phyloP scores from a whole-genome alignment of 2,888 invertebrate species.

The Dendrolimus pini region DNA sequence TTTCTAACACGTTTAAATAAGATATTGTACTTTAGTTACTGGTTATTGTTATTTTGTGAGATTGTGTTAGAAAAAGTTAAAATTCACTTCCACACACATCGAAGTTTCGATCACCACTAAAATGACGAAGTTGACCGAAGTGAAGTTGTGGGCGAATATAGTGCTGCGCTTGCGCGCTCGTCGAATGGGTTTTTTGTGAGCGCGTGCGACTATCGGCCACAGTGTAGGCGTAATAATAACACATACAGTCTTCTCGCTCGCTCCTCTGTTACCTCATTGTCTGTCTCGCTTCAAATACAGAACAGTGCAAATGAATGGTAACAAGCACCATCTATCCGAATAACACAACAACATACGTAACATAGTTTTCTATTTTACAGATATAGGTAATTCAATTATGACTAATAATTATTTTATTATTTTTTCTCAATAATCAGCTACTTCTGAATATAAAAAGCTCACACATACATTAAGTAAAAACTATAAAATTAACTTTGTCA shows the following conservation, averaged over 20 bases:
- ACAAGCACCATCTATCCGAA: not conserved
- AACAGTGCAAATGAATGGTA: not conserved
- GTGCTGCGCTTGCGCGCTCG: slow-evolving; percentile 68
- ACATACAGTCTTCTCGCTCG: slow-evolving; percentile 50
- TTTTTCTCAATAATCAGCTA: too few relatives aligned
- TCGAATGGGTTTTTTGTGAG: slow-evolving; percentile 65
- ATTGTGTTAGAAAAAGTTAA: slow-evolving; percentile 73
- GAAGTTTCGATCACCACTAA: slow-evolving; percentile 71
- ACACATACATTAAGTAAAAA: too few relatives aligned
- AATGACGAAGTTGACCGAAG: slow-evolving; percentile 71
- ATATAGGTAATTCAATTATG: too few relatives aligned
- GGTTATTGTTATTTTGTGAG: slow-evolving; percentile 72
- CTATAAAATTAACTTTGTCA: too few relatives aligned
- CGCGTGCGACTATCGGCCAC: slow-evolving; percentile 67
- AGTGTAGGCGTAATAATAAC: slow-evolving; percentile 70
- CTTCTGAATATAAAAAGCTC: too few relatives aligned
- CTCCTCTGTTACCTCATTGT: slow-evolving; percentile 17
- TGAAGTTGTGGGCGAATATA: slow-evolving; percentile 75
- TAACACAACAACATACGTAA: not conserved
- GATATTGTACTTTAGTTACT: slow-evolving; percentile 69
- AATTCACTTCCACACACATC: slow-evolving; percentile 75
- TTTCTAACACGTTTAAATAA: slow-evolving; percentile 57
- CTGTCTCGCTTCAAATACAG: slow-evolving; percentile 27
- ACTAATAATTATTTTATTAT: too few relatives aligned
- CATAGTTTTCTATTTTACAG: too few relatives aligned